Evolutionary conservation across 2,888 invertebrate species (phyloP).

Genomic region (Anthophora plumipes): DNA sequence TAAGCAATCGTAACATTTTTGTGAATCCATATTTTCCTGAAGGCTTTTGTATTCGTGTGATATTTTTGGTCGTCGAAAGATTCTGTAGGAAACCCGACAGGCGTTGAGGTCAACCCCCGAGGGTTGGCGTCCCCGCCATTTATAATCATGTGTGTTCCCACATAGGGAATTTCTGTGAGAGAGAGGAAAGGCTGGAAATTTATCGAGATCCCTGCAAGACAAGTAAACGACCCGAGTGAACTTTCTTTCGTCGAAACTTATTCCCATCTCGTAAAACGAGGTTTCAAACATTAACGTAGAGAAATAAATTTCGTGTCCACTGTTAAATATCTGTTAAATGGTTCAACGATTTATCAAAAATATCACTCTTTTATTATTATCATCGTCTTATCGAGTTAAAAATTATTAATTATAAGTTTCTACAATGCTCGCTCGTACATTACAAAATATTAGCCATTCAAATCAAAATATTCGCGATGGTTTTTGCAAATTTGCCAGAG

Average conservation of each 20-base stretch:
- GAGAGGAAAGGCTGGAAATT: conserved; percentile 47
- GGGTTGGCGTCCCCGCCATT: conserved; percentile 57
- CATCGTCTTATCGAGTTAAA: too few relatives aligned
- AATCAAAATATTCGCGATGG: too few relatives aligned
- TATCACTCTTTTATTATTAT: not conserved
- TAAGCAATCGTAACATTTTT: not conserved
- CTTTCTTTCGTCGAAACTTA: conserved; percentile 15
- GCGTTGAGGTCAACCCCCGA: conserved; percentile 59
- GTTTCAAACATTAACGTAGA: not conserved
- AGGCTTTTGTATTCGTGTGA: conserved; percentile 49
- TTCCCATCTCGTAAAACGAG: not conserved
- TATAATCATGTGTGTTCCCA: conserved; percentile 55
- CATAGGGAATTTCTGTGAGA: conserved; percentile 43
- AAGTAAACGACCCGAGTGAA: conserved; percentile 41
- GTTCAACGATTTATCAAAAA: not conserved
- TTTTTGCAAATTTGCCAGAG: too few relatives aligned
- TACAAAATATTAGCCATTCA: too few relatives aligned
- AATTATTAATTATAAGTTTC: too few relatives aligned
- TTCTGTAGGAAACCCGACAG: conserved; percentile 42
- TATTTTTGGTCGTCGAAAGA: conserved; percentile 59
- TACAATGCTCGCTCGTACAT: too few relatives aligned
- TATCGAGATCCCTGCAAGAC: conserved; percentile 48
- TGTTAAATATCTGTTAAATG: too few relatives aligned
- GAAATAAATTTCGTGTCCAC: not conserved
- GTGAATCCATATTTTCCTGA: conserved; percentile 28